phyloP scores from a whole-genome alignment of 2,113 vertebrate genomes.

The Trematomus loennbergii region DNA sequence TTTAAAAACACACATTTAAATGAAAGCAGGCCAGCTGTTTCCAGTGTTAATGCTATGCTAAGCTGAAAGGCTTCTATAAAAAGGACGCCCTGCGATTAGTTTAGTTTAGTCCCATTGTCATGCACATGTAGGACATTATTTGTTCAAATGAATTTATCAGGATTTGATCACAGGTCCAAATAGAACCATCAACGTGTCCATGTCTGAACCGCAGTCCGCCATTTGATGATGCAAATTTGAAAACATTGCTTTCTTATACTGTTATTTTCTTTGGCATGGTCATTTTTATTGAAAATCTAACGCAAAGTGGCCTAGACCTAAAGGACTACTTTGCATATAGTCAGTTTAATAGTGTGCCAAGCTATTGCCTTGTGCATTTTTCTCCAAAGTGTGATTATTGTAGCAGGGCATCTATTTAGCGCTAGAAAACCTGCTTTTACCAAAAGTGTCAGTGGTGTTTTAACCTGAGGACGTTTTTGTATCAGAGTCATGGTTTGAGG shows the following conservation, averaged over 20 bases:
- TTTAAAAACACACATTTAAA: neutral
- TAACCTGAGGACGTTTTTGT: slow-evolving; percentile 57
- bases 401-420: slow-evolving; percentile 23
- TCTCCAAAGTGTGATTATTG: slow-evolving; percentile 22
- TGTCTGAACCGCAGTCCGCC: too few relatives aligned
- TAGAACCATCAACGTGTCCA: too few relatives aligned
- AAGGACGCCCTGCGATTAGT: too few relatives aligned
- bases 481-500: slow-evolving; percentile 72
- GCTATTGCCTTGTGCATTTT: neutral
- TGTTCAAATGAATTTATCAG: too few relatives aligned
- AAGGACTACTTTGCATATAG: neutral
- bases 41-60: neutral
- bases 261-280: neutral
- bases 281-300: neutral
- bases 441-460: slow-evolving; percentile 70
- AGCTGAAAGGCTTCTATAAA: neutral
- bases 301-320: neutral
- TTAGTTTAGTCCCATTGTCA: too few relatives aligned
- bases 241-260: neutral
- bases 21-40: neutral
- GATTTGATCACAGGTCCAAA: too few relatives aligned
- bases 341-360: neutral
- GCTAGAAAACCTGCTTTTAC: slow-evolving; percentile 52
- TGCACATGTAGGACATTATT: too few relatives aligned
- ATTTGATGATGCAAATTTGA: neutral